Evolutionary conservation across 2,113 vertebrate genomes (phyloP).

Genomic region (Myotis davidii): DNA sequence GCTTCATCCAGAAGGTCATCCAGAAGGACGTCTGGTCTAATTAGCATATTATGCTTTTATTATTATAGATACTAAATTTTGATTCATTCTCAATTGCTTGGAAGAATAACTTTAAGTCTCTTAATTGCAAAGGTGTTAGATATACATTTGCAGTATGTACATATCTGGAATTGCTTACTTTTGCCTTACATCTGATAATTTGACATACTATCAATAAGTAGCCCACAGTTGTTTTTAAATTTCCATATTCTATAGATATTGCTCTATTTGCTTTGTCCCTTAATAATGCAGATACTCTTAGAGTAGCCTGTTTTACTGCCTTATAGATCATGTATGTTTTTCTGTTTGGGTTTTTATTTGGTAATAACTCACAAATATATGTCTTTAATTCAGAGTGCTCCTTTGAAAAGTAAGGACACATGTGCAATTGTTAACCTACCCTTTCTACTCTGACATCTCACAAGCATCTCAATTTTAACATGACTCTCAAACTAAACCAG

Average conservation of each 20-base stretch:
- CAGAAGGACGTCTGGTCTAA: no score
- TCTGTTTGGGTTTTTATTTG: background rate
- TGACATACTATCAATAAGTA: background rate
- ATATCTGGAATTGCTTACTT: background rate
- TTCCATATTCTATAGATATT: background rate
- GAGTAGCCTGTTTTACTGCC: background rate
- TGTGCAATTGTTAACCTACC: background rate
- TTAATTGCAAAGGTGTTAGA: background rate
- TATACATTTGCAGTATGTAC: background rate
- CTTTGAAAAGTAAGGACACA: background rate
- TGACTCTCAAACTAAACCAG: background rate
- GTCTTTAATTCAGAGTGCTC: background rate
- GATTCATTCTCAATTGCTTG: constrained; percentile 16
- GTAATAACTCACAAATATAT: background rate
- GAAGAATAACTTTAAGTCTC: background rate
- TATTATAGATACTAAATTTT: background rate
- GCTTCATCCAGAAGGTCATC: no score
- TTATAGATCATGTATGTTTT: background rate
- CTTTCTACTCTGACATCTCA: background rate
- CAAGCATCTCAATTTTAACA: background rate
- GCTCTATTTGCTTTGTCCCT: background rate
- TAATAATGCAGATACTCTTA: background rate
- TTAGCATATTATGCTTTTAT: no score
- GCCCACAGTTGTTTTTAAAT: background rate
- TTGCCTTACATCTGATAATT: background rate